Evolutionary conservation across 2,888 invertebrate genomes (phyloP).

Genomic region (Parascotia fuliginaria): DNA sequence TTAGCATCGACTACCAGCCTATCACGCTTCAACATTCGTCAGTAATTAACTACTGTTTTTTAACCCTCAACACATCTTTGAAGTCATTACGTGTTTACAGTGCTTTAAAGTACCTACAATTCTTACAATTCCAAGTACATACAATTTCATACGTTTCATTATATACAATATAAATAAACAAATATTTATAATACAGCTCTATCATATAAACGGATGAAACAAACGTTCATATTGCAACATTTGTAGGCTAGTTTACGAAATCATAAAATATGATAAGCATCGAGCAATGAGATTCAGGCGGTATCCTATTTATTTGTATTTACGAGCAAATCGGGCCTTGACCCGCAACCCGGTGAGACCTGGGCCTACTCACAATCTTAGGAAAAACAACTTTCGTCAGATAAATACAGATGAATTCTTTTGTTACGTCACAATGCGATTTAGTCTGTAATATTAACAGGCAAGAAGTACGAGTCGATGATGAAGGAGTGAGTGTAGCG

Average conservation of each 20-base stretch:
- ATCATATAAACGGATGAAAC: slow-evolving; percentile 52
- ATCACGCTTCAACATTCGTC: too few species aligned
- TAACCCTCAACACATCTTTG: too few species aligned
- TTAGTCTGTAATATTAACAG: slow-evolving; percentile 53
- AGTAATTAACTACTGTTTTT: too few species aligned
- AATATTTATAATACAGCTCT: not conserved
- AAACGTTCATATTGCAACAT: slow-evolving; percentile 65
- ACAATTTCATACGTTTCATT: too few species aligned
- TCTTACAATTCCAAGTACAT: too few species aligned
- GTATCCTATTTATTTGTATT: slow-evolving; percentile 79
- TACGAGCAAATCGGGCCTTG: slow-evolving; percentile 75
- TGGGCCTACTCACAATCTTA: slow-evolving; percentile 47
- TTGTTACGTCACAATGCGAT: slow-evolving; percentile 51
- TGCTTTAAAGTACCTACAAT: too few species aligned
- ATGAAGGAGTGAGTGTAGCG: slow-evolving; percentile 23
- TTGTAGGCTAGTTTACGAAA: slow-evolving; percentile 70
- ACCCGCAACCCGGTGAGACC: slow-evolving; percentile 55
- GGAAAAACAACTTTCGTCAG: slow-evolving; percentile 63
- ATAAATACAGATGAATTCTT: slow-evolving; percentile 58
- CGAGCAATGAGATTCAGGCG: slow-evolving; percentile 73
- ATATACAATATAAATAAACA: too few species aligned
- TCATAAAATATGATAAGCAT: slow-evolving; percentile 81
- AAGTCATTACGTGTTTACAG: too few species aligned
- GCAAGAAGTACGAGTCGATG: slow-evolving; percentile 38
- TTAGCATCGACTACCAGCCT: too few species aligned